Evolutionary conservation across 2,113 vertebrate species (phyloP).

Genomic region (Motacilla alba): DNA sequence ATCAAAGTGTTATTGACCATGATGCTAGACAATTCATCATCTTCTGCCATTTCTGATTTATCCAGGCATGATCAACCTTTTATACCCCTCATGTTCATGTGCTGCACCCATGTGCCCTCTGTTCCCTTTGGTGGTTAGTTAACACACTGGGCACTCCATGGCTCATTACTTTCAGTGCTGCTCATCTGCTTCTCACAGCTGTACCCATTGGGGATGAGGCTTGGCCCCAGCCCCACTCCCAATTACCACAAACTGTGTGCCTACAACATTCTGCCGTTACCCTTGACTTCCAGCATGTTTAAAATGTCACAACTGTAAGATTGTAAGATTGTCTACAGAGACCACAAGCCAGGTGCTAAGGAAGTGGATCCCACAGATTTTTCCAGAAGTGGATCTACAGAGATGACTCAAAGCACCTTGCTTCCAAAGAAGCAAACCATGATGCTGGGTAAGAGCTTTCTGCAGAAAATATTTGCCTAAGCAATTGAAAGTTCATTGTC

Average conservation of each 20-base stretch:
- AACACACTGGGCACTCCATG: not conserved
- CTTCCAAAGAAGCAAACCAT: not conserved
- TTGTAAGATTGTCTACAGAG: not conserved
- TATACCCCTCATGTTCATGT: not conserved
- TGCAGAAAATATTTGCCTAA: not conserved
- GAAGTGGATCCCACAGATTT: not conserved
- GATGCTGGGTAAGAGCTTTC: not conserved
- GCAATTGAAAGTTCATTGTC: not conserved
- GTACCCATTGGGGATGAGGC: not conserved
- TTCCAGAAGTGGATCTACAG: not conserved
- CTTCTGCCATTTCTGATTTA: slow-evolving; percentile 9
- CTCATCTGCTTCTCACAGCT: not conserved
- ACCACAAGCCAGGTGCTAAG: not conserved
- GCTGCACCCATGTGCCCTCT: not conserved
- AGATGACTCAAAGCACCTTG: not conserved
- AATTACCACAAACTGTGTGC: not conserved
- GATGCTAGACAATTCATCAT: not conserved
- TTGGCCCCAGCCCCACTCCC: not conserved
- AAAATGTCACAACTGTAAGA: not conserved
- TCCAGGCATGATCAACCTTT: not conserved
- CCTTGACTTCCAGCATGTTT: not conserved
- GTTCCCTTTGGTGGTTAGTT: not conserved
- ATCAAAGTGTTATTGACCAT: slow-evolving; percentile 42
- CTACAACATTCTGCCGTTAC: not conserved
- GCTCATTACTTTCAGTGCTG: not conserved